phyloP scores from a whole-genome alignment of 2,888 invertebrate species.

The Mythimna pallens region DNA sequence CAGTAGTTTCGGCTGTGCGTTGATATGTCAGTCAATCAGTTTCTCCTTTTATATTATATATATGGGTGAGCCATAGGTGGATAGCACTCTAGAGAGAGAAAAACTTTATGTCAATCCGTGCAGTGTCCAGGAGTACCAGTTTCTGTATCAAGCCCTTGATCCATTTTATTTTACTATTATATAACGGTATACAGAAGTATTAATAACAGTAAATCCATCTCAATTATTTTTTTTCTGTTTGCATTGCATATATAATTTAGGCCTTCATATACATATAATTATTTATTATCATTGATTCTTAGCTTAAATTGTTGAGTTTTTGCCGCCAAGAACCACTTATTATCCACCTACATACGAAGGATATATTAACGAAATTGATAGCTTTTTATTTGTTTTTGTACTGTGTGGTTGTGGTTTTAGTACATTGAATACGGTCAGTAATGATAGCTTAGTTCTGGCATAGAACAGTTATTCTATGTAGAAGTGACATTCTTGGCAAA shows the following conservation, averaged over 20 bases:
- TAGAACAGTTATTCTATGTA: slow-evolving; percentile 2
- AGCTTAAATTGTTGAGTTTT: slow-evolving; percentile 4
- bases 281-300: slow-evolving; percentile 20
- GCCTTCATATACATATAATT: neutral
- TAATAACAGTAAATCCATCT: slow-evolving; percentile 20
- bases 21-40: too few relatives aligned
- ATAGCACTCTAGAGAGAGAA: too few relatives aligned
- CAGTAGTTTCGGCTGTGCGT: too few relatives aligned
- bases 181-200: neutral
- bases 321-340: slow-evolving; percentile 29
- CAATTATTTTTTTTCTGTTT: neutral
- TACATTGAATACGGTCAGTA: slow-evolving; percentile 44
- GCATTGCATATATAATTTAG: neutral
- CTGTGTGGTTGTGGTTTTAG: slow-evolving; percentile 49
- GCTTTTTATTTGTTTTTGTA: slow-evolving; percentile 52
- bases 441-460: slow-evolving; percentile 46
- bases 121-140: neutral
- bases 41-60: too few relatives aligned
- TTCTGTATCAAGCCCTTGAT: neutral
- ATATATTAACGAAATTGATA: slow-evolving; percentile 50
- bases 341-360: slow-evolving; percentile 48
- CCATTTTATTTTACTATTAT: too few relatives aligned
- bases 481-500: neutral
- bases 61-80: too few relatives aligned
- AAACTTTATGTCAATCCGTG: too few relatives aligned